These are phyloP conservation scores for Luidia sarsii DNA, from an alignment of 53 echinoderm and acorn worm genomes.

Conservation along the genomic window DNA sequence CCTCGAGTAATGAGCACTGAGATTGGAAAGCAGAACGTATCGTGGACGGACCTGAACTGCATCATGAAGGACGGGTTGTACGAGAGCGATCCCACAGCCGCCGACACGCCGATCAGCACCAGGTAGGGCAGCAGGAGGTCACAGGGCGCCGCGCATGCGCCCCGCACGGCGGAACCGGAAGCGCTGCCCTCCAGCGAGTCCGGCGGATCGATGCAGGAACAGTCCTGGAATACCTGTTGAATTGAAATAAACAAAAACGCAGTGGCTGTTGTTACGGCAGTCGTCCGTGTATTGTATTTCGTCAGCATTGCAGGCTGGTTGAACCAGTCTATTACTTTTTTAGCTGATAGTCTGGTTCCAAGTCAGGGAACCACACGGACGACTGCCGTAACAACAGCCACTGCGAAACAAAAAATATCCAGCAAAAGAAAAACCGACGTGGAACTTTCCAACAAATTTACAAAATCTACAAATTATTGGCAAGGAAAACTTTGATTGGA, in stretches of 20 bases:
- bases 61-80: conserved; percentile 34
- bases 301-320: too few species aligned
- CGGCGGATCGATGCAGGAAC: conserved; percentile 3
- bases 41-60: conserved; percentile 23
- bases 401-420: too few species aligned
- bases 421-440: too few species aligned
- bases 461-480: too few species aligned
- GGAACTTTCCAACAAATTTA: too few species aligned
- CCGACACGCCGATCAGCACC: background rate
- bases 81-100: background rate
- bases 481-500: too few species aligned
- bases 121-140: background rate
- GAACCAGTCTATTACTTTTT: too few species aligned
- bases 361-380: too few species aligned
- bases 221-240: conserved; percentile 18
- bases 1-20: background rate
- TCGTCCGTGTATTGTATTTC: background rate
- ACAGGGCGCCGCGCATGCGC: conserved; percentile 6
- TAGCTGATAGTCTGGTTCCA: too few species aligned
- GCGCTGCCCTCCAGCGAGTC: background rate
- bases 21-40: background rate
- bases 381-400: too few species aligned
- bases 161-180: conserved; percentile 11
- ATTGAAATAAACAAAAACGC: too few species aligned
- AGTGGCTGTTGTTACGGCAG: background rate